Evolutionary conservation across 2,113 vertebrate species (phyloP).

Genomic region (Anoura caudifer): DNA sequence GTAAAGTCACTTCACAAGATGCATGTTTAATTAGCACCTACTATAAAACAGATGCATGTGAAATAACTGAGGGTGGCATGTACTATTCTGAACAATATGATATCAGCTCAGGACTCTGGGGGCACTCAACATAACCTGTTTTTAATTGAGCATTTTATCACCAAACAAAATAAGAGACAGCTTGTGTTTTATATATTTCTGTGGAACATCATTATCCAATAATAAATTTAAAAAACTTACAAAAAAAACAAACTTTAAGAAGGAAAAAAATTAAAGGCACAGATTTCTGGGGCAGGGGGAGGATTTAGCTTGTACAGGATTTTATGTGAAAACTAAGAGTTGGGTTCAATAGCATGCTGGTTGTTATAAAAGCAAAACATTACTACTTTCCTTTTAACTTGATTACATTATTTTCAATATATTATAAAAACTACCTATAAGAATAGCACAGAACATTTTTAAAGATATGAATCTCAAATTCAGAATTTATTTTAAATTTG

Average conservation of each 20-base stretch:
- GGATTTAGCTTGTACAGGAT: not conserved
- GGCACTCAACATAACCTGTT: conserved; percentile 60
- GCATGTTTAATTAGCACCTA: conserved; percentile 62
- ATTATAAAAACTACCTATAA: conserved; percentile 41
- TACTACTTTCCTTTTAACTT: not conserved
- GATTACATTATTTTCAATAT: not conserved
- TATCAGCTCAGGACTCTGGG: conserved; percentile 53
- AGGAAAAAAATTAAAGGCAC: conserved; percentile 43
- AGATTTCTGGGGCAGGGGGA: not conserved
- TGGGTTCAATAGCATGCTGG: not conserved
- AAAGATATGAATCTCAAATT: conserved; percentile 52
- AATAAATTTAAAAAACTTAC: conserved; percentile 58
- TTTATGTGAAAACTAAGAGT: conserved; percentile 24
- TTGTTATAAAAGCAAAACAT: conserved; percentile 61
- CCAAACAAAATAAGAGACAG: conserved; percentile 68
- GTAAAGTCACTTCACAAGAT: conserved; percentile 60
- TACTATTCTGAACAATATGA: conserved; percentile 62
- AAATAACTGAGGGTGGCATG: conserved; percentile 54
- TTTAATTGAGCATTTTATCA: conserved; percentile 69
- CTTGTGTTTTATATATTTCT: conserved; percentile 64
- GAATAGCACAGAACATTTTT: not conserved
- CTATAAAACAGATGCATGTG: conserved; percentile 60
- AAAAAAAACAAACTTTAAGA: conserved; percentile 58
- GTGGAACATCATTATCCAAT: conserved; percentile 50
- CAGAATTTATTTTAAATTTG: conserved; percentile 59